A percentile compares a stretch with the other conserved stretches of the same genome.
Evolutionary conservation across 35 echinoderm and acorn worm genomes (phyloP).

Genomic region (Anneissia japonica): DNA sequence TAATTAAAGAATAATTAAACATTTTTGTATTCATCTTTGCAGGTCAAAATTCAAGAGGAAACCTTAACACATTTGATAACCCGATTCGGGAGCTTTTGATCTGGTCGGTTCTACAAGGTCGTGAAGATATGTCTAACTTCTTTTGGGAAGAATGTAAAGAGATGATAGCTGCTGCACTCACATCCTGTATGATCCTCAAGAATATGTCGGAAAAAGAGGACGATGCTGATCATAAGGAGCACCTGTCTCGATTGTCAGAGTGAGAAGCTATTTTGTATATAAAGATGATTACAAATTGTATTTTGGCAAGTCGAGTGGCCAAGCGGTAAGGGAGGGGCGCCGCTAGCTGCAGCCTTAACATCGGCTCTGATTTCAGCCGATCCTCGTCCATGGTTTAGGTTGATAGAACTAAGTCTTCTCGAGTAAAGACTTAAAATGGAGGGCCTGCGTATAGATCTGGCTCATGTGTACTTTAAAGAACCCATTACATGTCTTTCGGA

Average conservation of each 20-base stretch:
- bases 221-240: conserved; percentile 46
- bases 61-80: conserved; percentile 39
- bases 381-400: no score
- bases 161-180: conserved; percentile 66
- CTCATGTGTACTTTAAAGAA: no score
- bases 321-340: no score
- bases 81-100: conserved; percentile 87
- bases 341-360: no score
- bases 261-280: no score
- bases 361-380: no score
- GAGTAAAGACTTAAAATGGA: no score
- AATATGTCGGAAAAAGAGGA: conserved; percentile 68
- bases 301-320: no score
- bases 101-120: conserved; percentile 64
- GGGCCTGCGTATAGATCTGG: no score
- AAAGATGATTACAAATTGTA: no score
- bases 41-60: conserved; percentile 8
- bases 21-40: background rate
- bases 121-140: conserved; percentile 67
- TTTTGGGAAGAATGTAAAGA: conserved; percentile 91
- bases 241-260: conserved; percentile 48
- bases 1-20: background rate
- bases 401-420: no score
- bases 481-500: no score
- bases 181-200: conserved; percentile 78